phyloP scores from a whole-genome alignment of 1,140 invertebrate genomes.

The Halictus rubicundus region DNA sequence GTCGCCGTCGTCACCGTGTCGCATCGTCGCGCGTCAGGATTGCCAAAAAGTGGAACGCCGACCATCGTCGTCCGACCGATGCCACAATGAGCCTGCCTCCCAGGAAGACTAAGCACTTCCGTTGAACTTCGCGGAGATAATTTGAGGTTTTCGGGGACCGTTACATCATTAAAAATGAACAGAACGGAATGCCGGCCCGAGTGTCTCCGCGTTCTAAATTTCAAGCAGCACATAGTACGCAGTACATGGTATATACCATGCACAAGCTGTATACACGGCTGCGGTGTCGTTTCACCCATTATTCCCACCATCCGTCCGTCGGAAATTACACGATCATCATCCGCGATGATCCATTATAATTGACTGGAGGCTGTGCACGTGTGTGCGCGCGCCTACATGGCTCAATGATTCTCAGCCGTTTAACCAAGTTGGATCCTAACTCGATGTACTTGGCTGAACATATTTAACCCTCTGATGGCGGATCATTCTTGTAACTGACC shows the following conservation, averaged over 20 bases:
- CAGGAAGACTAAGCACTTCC: conserved; percentile 33
- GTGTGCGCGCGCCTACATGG: neutral
- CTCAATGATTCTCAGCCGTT: neutral
- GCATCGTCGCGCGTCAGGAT: neutral
- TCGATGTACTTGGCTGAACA: too few relatives aligned
- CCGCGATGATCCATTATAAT: neutral
- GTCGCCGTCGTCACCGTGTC: neutral
- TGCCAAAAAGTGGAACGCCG: conserved; percentile 41
- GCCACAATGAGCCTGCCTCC: conserved; percentile 16
- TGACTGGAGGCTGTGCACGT: neutral
- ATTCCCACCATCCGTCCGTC: neutral
- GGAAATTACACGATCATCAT: neutral
- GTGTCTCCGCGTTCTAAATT: neutral
- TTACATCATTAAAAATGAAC: conserved; percentile 42
- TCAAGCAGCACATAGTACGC: neutral
- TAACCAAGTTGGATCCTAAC: too few relatives aligned
- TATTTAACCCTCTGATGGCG: too few relatives aligned
- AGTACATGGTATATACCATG: neutral
- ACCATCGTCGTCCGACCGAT: conserved; percentile 9
- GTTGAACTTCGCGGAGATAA: conserved; percentile 38
- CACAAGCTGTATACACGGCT: neutral
- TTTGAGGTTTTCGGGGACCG: conserved; percentile 48
- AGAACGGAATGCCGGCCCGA: neutral
- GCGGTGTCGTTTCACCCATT: neutral
- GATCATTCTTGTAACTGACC: too few relatives aligned